These are phyloP conservation scores for Sarcophilus harrisii DNA, from an alignment of 2,797 vertebrate species.

Conservation along the genomic window DNA sequence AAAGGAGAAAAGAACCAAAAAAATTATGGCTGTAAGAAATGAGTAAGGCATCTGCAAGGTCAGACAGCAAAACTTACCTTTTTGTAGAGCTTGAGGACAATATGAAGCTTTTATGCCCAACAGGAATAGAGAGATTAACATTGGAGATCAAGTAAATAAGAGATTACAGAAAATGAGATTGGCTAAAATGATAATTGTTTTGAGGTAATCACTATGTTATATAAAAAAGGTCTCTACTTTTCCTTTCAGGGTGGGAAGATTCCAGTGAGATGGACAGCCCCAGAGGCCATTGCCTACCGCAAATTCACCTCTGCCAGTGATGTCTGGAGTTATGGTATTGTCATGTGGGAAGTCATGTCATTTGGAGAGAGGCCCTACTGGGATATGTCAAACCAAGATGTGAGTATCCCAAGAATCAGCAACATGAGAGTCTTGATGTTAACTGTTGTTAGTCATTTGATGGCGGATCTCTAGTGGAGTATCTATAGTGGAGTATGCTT, in stretches of 20 bases:
- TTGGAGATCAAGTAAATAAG: neutral
- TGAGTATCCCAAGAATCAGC: slow-evolving; percentile 82
- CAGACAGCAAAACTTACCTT: neutral
- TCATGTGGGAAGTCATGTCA: slow-evolving; percentile 99
- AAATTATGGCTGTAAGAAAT: neutral
- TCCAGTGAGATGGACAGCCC: slow-evolving; percentile 97
- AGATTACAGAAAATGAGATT: neutral
- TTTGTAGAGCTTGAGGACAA: neutral
- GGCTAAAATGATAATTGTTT: neutral
- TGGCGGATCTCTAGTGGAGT: neutral
- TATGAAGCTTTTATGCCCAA: neutral
- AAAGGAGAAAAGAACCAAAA: neutral
- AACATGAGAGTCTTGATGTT: neutral
- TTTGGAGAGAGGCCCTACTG: slow-evolving; percentile 98
- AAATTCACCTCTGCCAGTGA: slow-evolving; percentile 99
- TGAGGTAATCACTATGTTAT: neutral
- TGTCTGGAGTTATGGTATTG: slow-evolving; percentile 98
- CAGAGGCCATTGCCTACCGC: slow-evolving; percentile 97
- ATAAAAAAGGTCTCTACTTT: slow-evolving; percentile 1
- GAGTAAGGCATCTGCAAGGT: neutral
- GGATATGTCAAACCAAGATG: slow-evolving; percentile 99
- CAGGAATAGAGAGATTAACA: neutral
- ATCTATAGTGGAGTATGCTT: neutral
- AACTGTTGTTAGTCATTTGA: neutral
- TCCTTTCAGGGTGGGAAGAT: slow-evolving; percentile 95